A percentile compares a stretch with the other conserved stretches of the same genome.
Conservation (phyloP, 2,888 invertebrate species). For the Acronicta psi region DNA sequence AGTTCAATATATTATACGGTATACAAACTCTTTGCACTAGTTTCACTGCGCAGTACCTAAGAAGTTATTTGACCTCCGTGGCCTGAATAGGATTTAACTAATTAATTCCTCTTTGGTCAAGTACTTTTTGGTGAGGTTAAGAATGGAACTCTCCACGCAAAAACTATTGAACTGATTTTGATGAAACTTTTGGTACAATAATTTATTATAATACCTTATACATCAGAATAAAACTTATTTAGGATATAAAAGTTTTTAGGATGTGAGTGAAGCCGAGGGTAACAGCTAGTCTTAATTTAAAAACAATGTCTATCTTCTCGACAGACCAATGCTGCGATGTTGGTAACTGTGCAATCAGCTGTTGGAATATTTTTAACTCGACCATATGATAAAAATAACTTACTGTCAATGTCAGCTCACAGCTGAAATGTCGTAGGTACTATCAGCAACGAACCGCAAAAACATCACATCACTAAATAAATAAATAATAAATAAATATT, state of each 20-base stretch:
- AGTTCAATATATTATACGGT: too few relatives aligned
- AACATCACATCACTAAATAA: too few relatives aligned
- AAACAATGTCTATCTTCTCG: background rate
- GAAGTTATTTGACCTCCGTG: conserved; percentile 4
- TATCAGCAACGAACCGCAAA: too few relatives aligned
- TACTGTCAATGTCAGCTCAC: conserved; percentile 19
- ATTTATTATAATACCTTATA: too few relatives aligned
- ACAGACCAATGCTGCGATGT: background rate
- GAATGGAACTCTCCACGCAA: background rate
- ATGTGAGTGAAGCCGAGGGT: too few relatives aligned
- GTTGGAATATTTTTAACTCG: conserved; percentile 18
- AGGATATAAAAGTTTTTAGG: too few relatives aligned
- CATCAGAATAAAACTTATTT: too few relatives aligned
- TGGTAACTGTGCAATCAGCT: conserved; percentile 27
- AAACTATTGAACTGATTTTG: too few relatives aligned
- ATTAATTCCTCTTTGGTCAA: conserved; percentile 6
- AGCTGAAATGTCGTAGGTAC: background rate
- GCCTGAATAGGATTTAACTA: conserved; percentile 3
- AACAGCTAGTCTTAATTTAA: too few relatives aligned
- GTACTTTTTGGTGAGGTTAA: background rate
- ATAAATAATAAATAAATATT: too few relatives aligned
- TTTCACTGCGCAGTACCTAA: conserved; percentile 9
- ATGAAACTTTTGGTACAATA: too few relatives aligned
- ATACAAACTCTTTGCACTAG: conserved; percentile 5
- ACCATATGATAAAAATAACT: conserved; percentile 32